Conservation (phyloP, 2,888 invertebrate genomes). For the Chrysopilus asiliformis region DNA sequence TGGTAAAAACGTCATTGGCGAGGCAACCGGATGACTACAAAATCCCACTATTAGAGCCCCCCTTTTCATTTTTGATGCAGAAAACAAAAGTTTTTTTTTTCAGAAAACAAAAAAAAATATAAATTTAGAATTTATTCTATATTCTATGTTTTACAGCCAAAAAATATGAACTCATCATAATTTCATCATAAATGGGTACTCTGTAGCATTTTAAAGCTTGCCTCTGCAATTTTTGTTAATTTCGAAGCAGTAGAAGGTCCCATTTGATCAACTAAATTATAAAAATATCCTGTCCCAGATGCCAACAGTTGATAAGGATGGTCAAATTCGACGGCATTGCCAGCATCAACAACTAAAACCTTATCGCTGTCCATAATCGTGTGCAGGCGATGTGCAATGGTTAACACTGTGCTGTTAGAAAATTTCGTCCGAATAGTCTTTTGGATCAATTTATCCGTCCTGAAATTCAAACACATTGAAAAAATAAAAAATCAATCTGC, state of each 20-base stretch:
- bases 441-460: constrained; percentile 76
- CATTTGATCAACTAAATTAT: constrained; percentile 54
- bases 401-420: constrained; percentile 69
- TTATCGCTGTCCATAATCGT: constrained; percentile 85
- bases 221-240: constrained; percentile 44
- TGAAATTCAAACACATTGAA: constrained; percentile 22
- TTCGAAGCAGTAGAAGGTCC: constrained; percentile 45
- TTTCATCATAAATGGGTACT: too few species aligned
- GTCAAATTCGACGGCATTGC: constrained; percentile 57
- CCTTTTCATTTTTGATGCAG: too few species aligned
- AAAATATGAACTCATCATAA: too few species aligned
- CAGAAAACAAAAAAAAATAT: too few species aligned
- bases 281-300: constrained; percentile 44
- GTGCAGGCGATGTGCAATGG: constrained; percentile 81
- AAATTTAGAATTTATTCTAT: too few species aligned
- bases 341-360: constrained; percentile 70
- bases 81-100: too few species aligned
- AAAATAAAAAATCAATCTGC: constrained; percentile 4
- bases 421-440: constrained; percentile 69
- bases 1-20: too few species aligned
- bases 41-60: too few species aligned
- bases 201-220: constrained; percentile 30
- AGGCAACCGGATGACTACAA: too few species aligned
- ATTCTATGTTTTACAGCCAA: too few species aligned
- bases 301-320: constrained; percentile 56